Base-by-base conservation (phyloP, 2,797 vertebrate species). In the Galagoides demidoff region DNA sequence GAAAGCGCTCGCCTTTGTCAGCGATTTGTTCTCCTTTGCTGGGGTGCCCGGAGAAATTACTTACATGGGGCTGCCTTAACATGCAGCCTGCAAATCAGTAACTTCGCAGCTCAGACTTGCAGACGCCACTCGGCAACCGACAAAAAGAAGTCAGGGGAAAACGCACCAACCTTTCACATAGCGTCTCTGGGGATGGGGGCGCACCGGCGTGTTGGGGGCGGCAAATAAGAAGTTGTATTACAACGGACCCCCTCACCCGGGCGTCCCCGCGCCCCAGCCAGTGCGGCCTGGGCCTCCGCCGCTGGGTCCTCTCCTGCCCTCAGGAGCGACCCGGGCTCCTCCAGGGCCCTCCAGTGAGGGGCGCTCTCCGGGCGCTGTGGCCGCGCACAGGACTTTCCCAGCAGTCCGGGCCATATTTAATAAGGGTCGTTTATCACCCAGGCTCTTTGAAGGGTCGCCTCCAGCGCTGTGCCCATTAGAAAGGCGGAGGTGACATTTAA, bases 11-110 rank as follows among this genome's bases (percentile, higher is more conserved):
- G 99, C 99, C 99, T 99, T 99, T 99, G 99, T 99, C 99, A 99
- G 98, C 97, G 99, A 99, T 99, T 99, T 99, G 99, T 99, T 99
- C 99, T 99, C 99, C 99, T 99, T 99, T 99, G 99, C 99, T 99
- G 99, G 99, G 99, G 99, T 99, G 99, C 99, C 99, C 99, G 99
- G 99, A 99, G 99, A 99, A 99, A 99, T 99, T 99, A 99, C 99
- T 99, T 99, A 99, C 99, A 99, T 98, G 99, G 99, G 99, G 98
- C 99, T 99, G 99, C 99, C 99, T 99, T 99, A 99, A 99, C 99
- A 99, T 99, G 99, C 99, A 99, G 99, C 99, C 99, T 99, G 99
- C 99, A 99, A 99, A 99, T 99, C 99, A 99, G 99, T 99, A 99
- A 99, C 99, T 98, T 99, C 98, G 99, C 98, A 99, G 99, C 99